Conservation (phyloP, 2,113 vertebrate genomes). For the Odobenus rosmarus region DNA sequence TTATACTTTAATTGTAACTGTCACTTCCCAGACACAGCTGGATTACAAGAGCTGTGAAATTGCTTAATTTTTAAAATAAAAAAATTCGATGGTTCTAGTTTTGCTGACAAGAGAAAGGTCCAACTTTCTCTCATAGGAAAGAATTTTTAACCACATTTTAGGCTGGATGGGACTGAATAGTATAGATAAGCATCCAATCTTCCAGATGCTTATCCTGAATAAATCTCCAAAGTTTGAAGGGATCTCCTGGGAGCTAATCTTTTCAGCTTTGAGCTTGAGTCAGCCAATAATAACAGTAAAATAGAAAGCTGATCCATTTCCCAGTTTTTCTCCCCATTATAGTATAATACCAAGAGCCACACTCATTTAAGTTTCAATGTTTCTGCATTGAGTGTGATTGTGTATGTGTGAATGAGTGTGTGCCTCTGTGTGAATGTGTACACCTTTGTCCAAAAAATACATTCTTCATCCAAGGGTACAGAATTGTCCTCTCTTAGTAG, state of each 20-base stretch:
- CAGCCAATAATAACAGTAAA: constrained; percentile 41
- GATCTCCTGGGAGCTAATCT: constrained; percentile 43
- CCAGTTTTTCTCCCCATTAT: not conserved
- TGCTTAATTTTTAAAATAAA: not conserved
- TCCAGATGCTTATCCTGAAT: constrained; percentile 63
- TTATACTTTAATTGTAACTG: constrained; percentile 17
- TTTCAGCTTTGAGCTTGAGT: constrained; percentile 24
- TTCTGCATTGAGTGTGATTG: not conserved
- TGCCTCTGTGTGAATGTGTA: not conserved
- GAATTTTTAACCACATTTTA: constrained; percentile 64
- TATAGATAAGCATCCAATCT: constrained; percentile 53
- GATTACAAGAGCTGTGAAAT: constrained; percentile 46
- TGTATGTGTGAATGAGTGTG: not conserved
- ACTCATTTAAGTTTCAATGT: not conserved
- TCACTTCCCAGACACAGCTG: constrained; percentile 8
- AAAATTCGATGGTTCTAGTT: constrained; percentile 21
- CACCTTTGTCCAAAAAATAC: not conserved
- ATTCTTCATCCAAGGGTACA: not conserved
- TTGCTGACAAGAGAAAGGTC: constrained; percentile 57
- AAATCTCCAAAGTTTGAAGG: constrained; percentile 65
- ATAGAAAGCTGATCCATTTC: not conserved
- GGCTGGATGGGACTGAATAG: not conserved
- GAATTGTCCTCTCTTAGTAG: not conserved
- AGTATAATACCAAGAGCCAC: not conserved
- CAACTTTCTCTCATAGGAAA: constrained; percentile 32